Base-by-base conservation (phyloP, 2,797 vertebrate genomes). In the Sebastes trivittatus region DNA sequence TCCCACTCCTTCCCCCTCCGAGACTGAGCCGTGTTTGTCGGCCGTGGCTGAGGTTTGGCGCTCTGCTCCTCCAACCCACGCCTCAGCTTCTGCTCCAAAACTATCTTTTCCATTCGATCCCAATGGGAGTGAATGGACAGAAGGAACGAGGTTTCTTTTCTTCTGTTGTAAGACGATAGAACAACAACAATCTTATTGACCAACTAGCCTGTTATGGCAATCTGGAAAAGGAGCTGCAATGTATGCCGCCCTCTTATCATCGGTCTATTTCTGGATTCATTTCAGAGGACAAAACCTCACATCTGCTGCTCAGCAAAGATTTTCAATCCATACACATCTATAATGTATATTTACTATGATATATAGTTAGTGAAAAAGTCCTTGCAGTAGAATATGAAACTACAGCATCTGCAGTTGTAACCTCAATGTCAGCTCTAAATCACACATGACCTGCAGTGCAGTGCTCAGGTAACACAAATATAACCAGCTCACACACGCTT, bases 1-100 rank as follows among this genome's bases (percentile, higher is more conserved):
- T 88, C 81, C 90, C 49, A 81, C 85, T 81, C 82, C 68, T 81
- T 77, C 78, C 75, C 85, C 81, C 75, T 78, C 55, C 25, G 77
- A 90, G 78, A 79, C 83, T 59, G 79, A 85, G 81, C 84, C 36
- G 38, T 61, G 82, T 87, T 90, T 82, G 85, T 87, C 80, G 79
- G 71, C 76, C 78, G 82, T 59, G 73, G 69, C 85, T 92, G 90
- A 88, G 87, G 88, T 90, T 91, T 88, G 91, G 89, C 89, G 9
- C 76, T 58, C 25, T 11, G 70, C 82, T 85, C 68, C 78, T 90
- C 60, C 87, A 81, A 65, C 94, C 91, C 89, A 93, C 92, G 83
- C 89, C 30, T 82, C 70, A 27, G 76, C 73, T 88, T 75, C 72
- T 61, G 80, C 83, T 91, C 87, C 85, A 89, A 87, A 87, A 86